Percentiles rank a stretch among this genome's conserved stretches.
Evolutionary conservation across 1,140 invertebrate species (phyloP).

Genomic region (Nixonia krombeini): DNA sequence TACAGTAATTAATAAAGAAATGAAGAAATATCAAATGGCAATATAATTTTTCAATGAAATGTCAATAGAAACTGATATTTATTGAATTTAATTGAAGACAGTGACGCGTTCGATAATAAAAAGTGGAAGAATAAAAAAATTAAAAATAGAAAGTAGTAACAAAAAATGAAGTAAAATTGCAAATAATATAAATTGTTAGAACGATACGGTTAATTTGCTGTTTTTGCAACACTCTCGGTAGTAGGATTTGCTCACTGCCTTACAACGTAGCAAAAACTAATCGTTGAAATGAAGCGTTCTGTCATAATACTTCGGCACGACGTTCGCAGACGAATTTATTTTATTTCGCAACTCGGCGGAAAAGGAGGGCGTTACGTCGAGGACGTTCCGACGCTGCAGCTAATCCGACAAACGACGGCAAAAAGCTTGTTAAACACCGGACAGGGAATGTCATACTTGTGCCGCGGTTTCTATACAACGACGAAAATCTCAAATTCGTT

Average conservation of each 20-base stretch:
- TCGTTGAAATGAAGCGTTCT: slow-evolving; percentile 3
- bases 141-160: too few relatives aligned
- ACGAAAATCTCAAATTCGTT: neutral
- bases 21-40: too few relatives aligned
- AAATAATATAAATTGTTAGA: too few relatives aligned
- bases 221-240: neutral
- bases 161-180: too few relatives aligned
- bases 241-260: neutral
- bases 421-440: slow-evolving; percentile 11
- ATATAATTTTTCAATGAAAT: too few relatives aligned
- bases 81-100: too few relatives aligned
- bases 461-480: neutral
- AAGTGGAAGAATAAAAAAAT: too few relatives aligned
- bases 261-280: neutral
- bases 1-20: too few relatives aligned
- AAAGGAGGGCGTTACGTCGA: slow-evolving; percentile 2
- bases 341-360: neutral
- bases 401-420: slow-evolving; percentile 7
- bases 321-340: slow-evolving; percentile 5
- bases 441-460: slow-evolving; percentile 4
- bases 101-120: too few relatives aligned
- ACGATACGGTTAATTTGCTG: too few relatives aligned
- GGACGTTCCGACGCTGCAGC: neutral
- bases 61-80: too few relatives aligned
- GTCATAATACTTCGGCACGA: neutral